Evolutionary conservation across 2,797 vertebrate genomes (phyloP), one percentile per base, ranked within the genome.

Genomic region (Melanotaenia maccullochi): DNA sequence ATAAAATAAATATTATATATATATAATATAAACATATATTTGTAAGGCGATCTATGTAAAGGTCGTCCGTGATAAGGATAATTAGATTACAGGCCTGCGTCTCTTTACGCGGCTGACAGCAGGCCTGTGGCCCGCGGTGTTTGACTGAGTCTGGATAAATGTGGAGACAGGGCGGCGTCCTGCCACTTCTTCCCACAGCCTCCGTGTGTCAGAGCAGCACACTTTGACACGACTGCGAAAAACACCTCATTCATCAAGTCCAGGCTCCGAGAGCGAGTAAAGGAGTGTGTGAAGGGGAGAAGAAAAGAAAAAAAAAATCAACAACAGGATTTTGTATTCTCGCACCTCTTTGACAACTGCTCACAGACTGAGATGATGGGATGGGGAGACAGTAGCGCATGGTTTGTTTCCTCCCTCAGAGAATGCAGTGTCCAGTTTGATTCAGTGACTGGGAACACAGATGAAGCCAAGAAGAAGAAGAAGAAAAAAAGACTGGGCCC

Each of bases 241-340:
- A 92, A 91, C 93, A 94, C 93, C 93, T 94, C 92, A 93, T 95
- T 90, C 87, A 93, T 93, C 93, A 94, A 82, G 47, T 32, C 20
- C 62, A 64, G 71, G 79, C 73, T 79, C 61, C 52, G 57, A 65
- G 71, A 51, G 49, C 1, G 68, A 71, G 56, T 1, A n/a, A 30
- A 57, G 42, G n/a, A 64, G 18, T 61, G 36, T 22, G 61, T 51
- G 36, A 14, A 2, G 2, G 33, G 14, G 32, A 64, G 57, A 20
- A 18, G 32, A 3, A 40, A n/a, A 18, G 30, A 30, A 11, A 33
- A 1, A 22, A 4, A 25, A 42, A 67, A 67, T 9, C 62, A 73
- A 81, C 56, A 79, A 76, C 86, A 77, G 82, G 83, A 65, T 86
- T 83, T 78, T 81, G 86, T 81, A 79, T 85, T 87, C 82, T 89